phyloP scores from a whole-genome alignment of 2,888 invertebrate species.

The Plagodis dolabraria region DNA sequence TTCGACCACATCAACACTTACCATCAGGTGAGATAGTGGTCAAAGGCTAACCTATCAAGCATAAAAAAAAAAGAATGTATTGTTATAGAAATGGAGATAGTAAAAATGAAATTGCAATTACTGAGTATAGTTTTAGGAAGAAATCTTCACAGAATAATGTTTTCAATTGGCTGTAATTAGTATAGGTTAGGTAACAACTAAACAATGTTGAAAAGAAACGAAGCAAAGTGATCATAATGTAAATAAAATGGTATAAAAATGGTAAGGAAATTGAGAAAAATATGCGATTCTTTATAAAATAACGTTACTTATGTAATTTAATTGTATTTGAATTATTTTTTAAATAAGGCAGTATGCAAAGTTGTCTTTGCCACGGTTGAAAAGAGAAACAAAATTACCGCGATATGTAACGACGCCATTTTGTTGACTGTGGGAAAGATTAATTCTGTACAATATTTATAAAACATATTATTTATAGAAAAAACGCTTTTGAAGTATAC shows the following conservation, averaged over 20 bases:
- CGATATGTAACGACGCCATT: slow-evolving; percentile 21
- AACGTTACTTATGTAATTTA: slow-evolving; percentile 52
- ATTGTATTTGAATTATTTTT: slow-evolving; percentile 40
- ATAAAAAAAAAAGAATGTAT: no score
- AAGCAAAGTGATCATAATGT: slow-evolving; percentile 71
- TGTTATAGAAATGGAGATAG: no score
- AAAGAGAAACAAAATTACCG: slow-evolving; percentile 18
- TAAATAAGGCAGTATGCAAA: slow-evolving; percentile 38
- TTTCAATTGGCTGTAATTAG: slow-evolving; percentile 15
- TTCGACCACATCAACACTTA: no score
- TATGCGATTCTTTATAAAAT: slow-evolving; percentile 47
- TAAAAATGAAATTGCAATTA: not conserved
- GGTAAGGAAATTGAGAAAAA: slow-evolving; percentile 37
- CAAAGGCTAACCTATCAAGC: no score
- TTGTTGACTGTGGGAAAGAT: slow-evolving; percentile 35
- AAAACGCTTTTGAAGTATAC: slow-evolving; percentile 76
- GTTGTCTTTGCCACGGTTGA: slow-evolving; percentile 33
- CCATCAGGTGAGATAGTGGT: no score
- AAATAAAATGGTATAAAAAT: slow-evolving; percentile 61
- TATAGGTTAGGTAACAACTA: slow-evolving; percentile 71
- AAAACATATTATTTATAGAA: slow-evolving; percentile 62
- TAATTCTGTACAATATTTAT: slow-evolving; percentile 50
- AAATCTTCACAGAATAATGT: slow-evolving; percentile 15
- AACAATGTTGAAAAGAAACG: slow-evolving; percentile 79
- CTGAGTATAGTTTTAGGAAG: not conserved